These are phyloP conservation scores for Haemorhous mexicanus DNA, from an alignment of 2,113 vertebrate species.

Conservation along the genomic window DNA sequence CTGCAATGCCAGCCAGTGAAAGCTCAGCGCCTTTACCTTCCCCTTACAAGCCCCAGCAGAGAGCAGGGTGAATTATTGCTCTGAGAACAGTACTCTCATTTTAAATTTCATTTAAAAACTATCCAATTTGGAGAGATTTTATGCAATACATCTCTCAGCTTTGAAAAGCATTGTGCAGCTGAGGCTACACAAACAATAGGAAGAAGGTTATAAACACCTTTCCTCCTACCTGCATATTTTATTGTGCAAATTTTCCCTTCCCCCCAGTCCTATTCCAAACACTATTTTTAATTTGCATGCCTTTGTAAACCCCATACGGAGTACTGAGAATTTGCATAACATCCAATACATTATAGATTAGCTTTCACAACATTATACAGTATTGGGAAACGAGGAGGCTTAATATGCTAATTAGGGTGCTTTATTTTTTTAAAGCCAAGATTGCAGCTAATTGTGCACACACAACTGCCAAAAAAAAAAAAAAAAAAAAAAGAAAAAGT, in stretches of 20 bases:
- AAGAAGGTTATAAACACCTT: slow-evolving; percentile 51
- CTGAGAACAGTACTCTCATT: neutral
- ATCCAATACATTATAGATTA: slow-evolving; percentile 65
- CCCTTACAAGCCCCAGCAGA: neutral
- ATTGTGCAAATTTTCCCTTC: slow-evolving; percentile 42
- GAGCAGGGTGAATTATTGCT: neutral
- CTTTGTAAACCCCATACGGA: slow-evolving; percentile 50
- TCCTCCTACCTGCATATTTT: slow-evolving; percentile 13
- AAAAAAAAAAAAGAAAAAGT: neutral
- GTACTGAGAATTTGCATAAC: slow-evolving; percentile 54
- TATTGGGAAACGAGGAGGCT: slow-evolving; percentile 59
- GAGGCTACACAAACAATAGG: slow-evolving; percentile 40
- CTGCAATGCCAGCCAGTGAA: neutral
- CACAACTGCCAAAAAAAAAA: neutral
- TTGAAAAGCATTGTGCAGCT: slow-evolving; percentile 34
- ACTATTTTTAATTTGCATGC: slow-evolving; percentile 57
- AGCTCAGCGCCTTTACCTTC: neutral
- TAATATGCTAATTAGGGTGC: slow-evolving; percentile 60
- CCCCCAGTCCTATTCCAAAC: slow-evolving; percentile 34
- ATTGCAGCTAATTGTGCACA: slow-evolving; percentile 33
- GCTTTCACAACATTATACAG: slow-evolving; percentile 61
- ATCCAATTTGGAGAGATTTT: neutral
- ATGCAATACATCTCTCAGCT: neutral
- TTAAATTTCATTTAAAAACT: slow-evolving; percentile 31
- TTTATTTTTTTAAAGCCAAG: slow-evolving; percentile 47